phyloP scores from a whole-genome alignment of 2,113 vertebrate species.

The Notothenia coriiceps region DNA sequence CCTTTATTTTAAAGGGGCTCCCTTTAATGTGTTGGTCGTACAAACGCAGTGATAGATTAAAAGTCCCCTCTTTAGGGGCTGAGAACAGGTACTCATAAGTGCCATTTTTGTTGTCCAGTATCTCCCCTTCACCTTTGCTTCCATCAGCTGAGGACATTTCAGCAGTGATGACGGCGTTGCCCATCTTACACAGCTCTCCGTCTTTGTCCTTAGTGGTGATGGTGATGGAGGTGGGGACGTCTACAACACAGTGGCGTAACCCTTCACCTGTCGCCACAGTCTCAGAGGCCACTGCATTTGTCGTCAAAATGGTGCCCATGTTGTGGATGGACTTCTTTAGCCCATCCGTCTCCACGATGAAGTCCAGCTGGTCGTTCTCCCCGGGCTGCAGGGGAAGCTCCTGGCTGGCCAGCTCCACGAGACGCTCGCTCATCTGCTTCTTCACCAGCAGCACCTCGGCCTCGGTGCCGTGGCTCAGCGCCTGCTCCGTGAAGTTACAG shows the following conservation, averaged over 20 bases:
- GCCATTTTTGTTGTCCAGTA: conserved; percentile 97
- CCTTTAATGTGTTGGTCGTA: conserved; percentile 96
- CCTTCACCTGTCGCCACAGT: conserved; percentile 95
- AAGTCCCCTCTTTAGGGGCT: conserved; percentile 92
- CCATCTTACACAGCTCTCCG: conserved; percentile 94
- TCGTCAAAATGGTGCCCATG: conserved; percentile 93
- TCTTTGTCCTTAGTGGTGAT: conserved; percentile 97
- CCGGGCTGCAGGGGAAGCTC: conserved; percentile 92
- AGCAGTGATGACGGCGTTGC: conserved; percentile 91
- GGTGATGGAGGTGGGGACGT: conserved; percentile 91
- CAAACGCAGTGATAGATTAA: conserved; percentile 90
- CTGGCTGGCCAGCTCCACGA: conserved; percentile 88
- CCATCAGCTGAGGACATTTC: conserved; percentile 91
- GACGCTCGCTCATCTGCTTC: conserved; percentile 97
- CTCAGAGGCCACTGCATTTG: conserved; percentile 93
- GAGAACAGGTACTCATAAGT: conserved; percentile 96
- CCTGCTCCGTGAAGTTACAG: conserved; percentile 95
- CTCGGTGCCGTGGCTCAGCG: conserved; percentile 93
- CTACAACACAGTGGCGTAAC: conserved; percentile 91
- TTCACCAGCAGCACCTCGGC: conserved; percentile 96
- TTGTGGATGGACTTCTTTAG: conserved; percentile 98
- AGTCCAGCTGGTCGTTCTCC: conserved; percentile 95
- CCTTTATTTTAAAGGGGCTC: conserved; percentile 95
- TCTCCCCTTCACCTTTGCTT: conserved; percentile 89
- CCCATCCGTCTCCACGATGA: conserved; percentile 93